Evolutionary conservation across 2,888 invertebrate genomes (phyloP).

Genomic region (Neoaliturus tenellus): DNA sequence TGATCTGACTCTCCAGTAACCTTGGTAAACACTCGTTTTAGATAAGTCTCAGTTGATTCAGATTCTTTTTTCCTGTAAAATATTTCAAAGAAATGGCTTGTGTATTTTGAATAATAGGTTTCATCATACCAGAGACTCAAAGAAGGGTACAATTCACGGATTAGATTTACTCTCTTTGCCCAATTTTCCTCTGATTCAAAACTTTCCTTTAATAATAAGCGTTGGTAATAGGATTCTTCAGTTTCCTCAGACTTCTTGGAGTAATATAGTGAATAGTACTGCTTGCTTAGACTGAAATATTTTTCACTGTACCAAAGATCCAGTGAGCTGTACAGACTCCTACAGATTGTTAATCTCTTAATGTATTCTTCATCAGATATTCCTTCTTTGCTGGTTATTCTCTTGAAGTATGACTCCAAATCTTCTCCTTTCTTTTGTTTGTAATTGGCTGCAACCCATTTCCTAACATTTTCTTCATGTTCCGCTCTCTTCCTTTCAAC

Average conservation of each 20-base stretch:
- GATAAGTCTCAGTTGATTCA: neutral
- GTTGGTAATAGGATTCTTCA: slow-evolving; percentile 10
- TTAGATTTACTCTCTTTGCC: slow-evolving; percentile 3
- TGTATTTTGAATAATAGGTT: neutral
- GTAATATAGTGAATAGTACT: slow-evolving; percentile 2
- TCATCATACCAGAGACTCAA: slow-evolving; percentile 20
- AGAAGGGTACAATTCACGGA: neutral
- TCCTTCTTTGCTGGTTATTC: slow-evolving; percentile 11
- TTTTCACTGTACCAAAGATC: slow-evolving; percentile 34
- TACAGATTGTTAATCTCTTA: neutral
- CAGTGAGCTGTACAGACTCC: neutral
- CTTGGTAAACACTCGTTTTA: slow-evolving; percentile 37
- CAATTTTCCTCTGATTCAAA: slow-evolving; percentile 11
- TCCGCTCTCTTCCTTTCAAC: neutral
- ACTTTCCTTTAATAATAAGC: neutral
- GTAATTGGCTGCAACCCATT: slow-evolving; percentile 36
- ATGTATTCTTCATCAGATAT: slow-evolving; percentile 18
- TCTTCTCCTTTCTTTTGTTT: slow-evolving; percentile 15
- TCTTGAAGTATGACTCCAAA: slow-evolving; percentile 8
- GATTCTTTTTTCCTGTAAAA: slow-evolving; percentile 14
- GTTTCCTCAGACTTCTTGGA: slow-evolving; percentile 16
- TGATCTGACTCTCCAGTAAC: neutral
- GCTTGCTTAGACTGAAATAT: slow-evolving; percentile 2
- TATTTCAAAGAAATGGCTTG: neutral
- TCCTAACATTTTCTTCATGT: slow-evolving; percentile 29